phyloP scores from a whole-genome alignment of 2,888 invertebrate species.

The Masnerella sp. region DNA sequence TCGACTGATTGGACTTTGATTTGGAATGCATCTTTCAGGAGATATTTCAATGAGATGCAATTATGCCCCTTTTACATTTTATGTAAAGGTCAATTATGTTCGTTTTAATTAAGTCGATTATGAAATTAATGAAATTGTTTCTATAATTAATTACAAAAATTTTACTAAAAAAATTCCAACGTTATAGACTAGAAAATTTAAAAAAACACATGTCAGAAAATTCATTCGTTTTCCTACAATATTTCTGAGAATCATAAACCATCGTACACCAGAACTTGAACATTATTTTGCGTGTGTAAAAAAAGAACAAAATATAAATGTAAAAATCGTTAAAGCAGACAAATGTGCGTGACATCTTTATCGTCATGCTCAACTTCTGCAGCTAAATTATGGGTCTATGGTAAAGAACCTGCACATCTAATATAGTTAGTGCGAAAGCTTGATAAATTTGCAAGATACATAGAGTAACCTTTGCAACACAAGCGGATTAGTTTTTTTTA shows the following conservation, averaged over 20 bases:
- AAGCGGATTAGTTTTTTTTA: too few relatives aligned
- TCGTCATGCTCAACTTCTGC: slow-evolving; percentile 27
- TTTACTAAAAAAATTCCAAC: too few relatives aligned
- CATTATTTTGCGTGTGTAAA: neutral
- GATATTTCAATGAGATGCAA: too few relatives aligned
- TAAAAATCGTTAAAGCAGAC: slow-evolving; percentile 19
- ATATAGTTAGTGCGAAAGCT: slow-evolving; percentile 2
- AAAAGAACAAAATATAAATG: slow-evolving; percentile 14
- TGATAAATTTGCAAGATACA: slow-evolving; percentile 5
- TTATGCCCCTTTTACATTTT: too few relatives aligned
- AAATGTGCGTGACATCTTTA: slow-evolving; percentile 41
- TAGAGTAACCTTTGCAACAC: too few relatives aligned
- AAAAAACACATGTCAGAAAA: neutral
- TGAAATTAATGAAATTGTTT: too few relatives aligned
- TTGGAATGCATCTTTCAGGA: neutral
- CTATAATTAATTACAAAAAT: too few relatives aligned
- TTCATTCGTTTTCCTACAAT: neutral
- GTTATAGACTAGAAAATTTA: neutral
- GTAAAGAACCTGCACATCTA: slow-evolving; percentile 4
- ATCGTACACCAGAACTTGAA: neutral
- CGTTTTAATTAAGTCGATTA: too few relatives aligned
- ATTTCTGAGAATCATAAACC: neutral
- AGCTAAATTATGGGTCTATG: slow-evolving; percentile 24
- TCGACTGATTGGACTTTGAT: slow-evolving; percentile 6
- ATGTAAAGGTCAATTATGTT: too few relatives aligned